Base-by-base conservation (phyloP, 2,888 invertebrate species). In the Chrysolina oricalcia region DNA sequence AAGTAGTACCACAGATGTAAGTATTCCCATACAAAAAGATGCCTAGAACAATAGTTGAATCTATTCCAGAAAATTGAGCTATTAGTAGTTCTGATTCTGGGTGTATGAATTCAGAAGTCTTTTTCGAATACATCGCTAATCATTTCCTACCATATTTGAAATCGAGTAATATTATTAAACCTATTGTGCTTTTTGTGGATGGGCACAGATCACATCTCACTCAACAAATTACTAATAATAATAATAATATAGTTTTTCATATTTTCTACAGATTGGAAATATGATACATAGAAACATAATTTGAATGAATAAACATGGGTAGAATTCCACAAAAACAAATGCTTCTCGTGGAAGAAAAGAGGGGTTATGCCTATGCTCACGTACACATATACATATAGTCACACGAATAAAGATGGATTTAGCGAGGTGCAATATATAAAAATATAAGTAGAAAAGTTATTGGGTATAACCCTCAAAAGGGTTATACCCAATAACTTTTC, bases 181-280 rank as follows among this genome's bases (percentile, higher is more conserved):
- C 83, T 9, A 81, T 84, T 9, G 59, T 84, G 27, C 59, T 83
- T 19, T 82, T 84, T 35, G 70, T 84, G 21, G 84, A 85, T 79
- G 84, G 83, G 8, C 84, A 84, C 65, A 80, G 79, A 68, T 83
- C 83, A 3, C 86, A 85, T 69, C 43, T 82, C 17, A 80, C 78
- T 10, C 19, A 63, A 65, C 40, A 66, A 46, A 27, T 70, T 0
- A 80, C 80, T 74, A 66, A 83, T 73, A 67, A 75, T n/a, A 76
- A 80, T 9, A 79, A 83, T 46, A 65, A 73, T 27, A 84, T 85
- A 43, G 81, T 84, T 70, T 64, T 85, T n/a, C n/a, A n/a, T n/a
- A n/a, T n/a, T n/a, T n/a, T n/a, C n/a, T n/a, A n/a, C n/a, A n/a
- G n/a, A n/a, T n/a, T n/a, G n/a, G n/a, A n/a, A n/a, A n/a, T n/a